Evolutionary conservation across 2,888 invertebrate species (phyloP), one percentile per base, ranked within the genome.

Genomic region (Acrocyrtus sp.): DNA sequence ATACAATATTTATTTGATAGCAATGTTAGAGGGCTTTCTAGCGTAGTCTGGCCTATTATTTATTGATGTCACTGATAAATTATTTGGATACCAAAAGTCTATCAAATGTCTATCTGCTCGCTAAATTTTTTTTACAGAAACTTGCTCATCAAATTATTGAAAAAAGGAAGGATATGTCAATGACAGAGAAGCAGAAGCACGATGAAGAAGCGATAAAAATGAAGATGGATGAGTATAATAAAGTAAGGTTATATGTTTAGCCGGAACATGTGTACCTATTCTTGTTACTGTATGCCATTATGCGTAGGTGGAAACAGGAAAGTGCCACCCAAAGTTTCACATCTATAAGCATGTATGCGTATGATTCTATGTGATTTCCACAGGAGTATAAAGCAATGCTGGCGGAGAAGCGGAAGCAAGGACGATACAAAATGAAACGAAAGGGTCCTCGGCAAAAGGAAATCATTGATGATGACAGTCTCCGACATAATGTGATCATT

Each of bases 71-170:
- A n/a, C n/a, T n/a, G n/a, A n/a, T n/a, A n/a, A n/a, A n/a, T n/a
- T n/a, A n/a, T n/a, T n/a, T n/a, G n/a, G n/a, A n/a, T n/a, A n/a
- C n/a, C n/a, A n/a, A n/a, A n/a, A n/a, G n/a, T n/a, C n/a, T n/a
- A n/a, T n/a, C n/a, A n/a, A n/a, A n/a, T n/a, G n/a, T n/a, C n/a
- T n/a, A n/a, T n/a, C n/a, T n/a, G n/a, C n/a, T n/a, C n/a, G n/a
- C n/a, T n/a, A n/a, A n/a, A n/a, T n/a, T n/a, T n/a, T 57, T 67
- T 60, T 78, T 79, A 29, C 78, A 92, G 88, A 91, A 88, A 86
- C 87, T 88, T 72, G 92, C 92, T 0, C 85, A 87, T 78, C 88
- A 89, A 74, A 91, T 92, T 3, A 85, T 94, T 76, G 86, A 86
- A 48, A 90, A 87, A 83, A 88, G 96, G 1, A 86, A 89, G 81